A percentile compares a stretch with the other conserved stretches of the same genome.
phyloP scores from a whole-genome alignment of 2,113 vertebrate genomes.

The Otocyon megalotis region DNA sequence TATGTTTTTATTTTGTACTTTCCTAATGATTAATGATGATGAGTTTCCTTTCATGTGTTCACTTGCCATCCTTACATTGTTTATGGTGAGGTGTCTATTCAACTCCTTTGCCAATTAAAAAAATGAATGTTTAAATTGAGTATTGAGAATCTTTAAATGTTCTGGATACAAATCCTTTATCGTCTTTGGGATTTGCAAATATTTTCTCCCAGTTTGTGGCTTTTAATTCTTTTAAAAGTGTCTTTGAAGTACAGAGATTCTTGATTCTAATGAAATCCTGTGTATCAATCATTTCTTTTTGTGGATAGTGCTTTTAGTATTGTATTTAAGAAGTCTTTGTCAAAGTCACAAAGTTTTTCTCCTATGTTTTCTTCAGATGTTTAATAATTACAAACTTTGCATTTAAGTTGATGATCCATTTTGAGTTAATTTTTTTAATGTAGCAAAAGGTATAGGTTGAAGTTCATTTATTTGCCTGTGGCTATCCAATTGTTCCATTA shows the following conservation, averaged over 20 bases:
- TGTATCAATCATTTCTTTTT: neutral
- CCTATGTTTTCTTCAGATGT: neutral
- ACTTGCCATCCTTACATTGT: neutral
- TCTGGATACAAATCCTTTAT: constrained; percentile 11
- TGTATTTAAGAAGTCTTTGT: constrained; percentile 1
- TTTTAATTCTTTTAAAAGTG: constrained; percentile 38
- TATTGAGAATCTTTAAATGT: neutral
- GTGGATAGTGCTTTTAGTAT: neutral
- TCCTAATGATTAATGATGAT: neutral
- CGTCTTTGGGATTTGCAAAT: neutral
- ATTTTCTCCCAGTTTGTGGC: constrained; percentile 37
- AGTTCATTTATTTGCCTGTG: neutral
- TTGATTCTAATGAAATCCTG: constrained; percentile 60
- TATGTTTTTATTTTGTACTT: constrained; percentile 44
- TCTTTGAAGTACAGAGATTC: constrained; percentile 49
- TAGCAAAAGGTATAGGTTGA: neutral
- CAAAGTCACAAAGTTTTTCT: neutral
- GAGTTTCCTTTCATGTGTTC: neutral
- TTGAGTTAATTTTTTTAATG: neutral
- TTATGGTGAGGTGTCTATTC: neutral
- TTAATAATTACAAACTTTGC: constrained; percentile 19
- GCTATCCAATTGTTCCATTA: neutral
- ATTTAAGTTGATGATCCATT: neutral
- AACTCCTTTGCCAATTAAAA: neutral
- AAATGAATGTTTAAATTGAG: neutral